phyloP scores from a whole-genome alignment of 2,888 invertebrate genomes.

The Eupithecia centaureata region DNA sequence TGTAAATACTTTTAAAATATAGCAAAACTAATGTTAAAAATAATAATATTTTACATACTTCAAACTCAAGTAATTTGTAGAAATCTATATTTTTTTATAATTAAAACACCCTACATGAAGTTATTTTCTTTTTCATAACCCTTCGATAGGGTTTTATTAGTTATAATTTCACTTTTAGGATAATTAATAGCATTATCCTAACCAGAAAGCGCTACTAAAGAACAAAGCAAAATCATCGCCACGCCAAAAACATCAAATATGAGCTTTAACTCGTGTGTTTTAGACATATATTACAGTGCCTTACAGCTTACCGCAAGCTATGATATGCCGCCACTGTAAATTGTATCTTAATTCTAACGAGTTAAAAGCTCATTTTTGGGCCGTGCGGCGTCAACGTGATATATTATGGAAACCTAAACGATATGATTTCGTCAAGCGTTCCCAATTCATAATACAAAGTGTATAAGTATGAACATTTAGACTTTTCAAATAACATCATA shows the following conservation, averaged over 20 bases:
- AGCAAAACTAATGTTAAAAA: background rate
- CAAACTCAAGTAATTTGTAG: background rate
- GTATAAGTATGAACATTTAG: background rate
- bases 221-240: background rate
- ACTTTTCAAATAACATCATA: too few relatives aligned
- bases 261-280: background rate
- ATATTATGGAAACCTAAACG: background rate
- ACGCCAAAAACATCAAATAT: too few relatives aligned
- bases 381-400: background rate
- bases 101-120: background rate
- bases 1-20: constrained; percentile 7
- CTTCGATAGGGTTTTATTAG: background rate
- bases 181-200: background rate
- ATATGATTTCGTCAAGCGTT: background rate
- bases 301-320: background rate
- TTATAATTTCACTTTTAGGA: background rate
- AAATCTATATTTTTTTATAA: background rate
- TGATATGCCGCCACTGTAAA: background rate
- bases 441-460: background rate
- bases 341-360: too few relatives aligned
- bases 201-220: background rate
- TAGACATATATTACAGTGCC: background rate
- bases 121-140: background rate
- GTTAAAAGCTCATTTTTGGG: background rate
- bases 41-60: background rate